These are phyloP conservation scores for Fragum whitleyi DNA, from an alignment of 2,888 invertebrate species.

Conservation along the genomic window DNA sequence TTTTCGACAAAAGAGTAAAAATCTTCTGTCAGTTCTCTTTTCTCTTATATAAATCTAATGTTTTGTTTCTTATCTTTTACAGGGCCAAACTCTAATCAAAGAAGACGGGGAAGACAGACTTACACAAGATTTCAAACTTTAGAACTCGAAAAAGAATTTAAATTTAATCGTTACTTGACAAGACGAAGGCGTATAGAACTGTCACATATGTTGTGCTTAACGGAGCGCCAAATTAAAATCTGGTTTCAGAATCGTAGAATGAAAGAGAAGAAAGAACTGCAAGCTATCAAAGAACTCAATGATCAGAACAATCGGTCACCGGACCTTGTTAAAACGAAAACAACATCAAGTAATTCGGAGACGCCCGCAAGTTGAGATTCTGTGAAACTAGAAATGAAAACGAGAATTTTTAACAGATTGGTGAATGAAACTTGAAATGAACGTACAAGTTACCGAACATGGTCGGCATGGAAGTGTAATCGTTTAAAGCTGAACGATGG, in stretches of 20 bases:
- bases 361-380: slow-evolving; percentile 59
- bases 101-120: slow-evolving; percentile 98
- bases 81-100: slow-evolving; percentile 98
- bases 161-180: slow-evolving; percentile 99
- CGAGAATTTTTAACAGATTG: slow-evolving; percentile 3
- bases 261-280: slow-evolving; percentile 99
- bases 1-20: background rate
- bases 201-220: slow-evolving; percentile 97
- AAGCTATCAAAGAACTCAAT: slow-evolving; percentile 98
- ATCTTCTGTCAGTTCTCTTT: background rate
- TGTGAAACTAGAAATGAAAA: slow-evolving; percentile 14
- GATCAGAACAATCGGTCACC: slow-evolving; percentile 86
- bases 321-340: slow-evolving; percentile 56
- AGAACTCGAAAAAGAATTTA: slow-evolving; percentile 99
- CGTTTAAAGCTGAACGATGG: background rate
- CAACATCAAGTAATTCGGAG: slow-evolving; percentile 47
- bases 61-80: slow-evolving; percentile 77
- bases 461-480: background rate
- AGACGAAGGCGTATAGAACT: slow-evolving; percentile 98
- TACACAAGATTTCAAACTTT: slow-evolving; percentile 99
- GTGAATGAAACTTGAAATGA: background rate
- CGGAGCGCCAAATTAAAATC: slow-evolving; percentile 93
- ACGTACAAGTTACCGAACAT: background rate
- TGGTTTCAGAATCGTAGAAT: slow-evolving; percentile 97
- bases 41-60: background rate